These are phyloP conservation scores for Plagodis pulveraria DNA, from an alignment of 2,888 invertebrate species.

Conservation along the genomic window DNA sequence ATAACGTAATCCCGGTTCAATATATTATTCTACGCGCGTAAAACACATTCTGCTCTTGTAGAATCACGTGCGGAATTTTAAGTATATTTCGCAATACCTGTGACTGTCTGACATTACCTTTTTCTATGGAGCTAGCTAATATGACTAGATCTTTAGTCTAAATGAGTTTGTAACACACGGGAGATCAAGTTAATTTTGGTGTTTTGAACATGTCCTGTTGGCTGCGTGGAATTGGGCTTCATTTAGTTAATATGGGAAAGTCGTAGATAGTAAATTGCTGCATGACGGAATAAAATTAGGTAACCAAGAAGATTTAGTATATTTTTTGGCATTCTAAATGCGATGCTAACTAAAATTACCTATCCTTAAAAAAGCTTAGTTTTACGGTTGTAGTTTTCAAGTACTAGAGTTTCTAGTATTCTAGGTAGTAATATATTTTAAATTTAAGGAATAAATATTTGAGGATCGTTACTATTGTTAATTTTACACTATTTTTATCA, in stretches of 20 bases:
- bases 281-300: background rate
- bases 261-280: constrained; percentile 5
- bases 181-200: too few relatives aligned
- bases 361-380: too few relatives aligned
- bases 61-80: constrained; percentile 40
- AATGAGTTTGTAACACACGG: background rate
- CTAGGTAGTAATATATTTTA: too few relatives aligned
- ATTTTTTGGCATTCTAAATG: constrained; percentile 10
- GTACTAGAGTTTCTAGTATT: too few relatives aligned
- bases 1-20: constrained; percentile 24
- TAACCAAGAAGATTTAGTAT: constrained; percentile 7
- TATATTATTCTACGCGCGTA: constrained; percentile 27
- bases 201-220: too few relatives aligned
- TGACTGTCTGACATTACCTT: constrained; percentile 1
- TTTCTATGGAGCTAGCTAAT: background rate
- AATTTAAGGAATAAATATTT: too few relatives aligned
- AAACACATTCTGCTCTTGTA: constrained; percentile 33
- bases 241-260: constrained; percentile 13
- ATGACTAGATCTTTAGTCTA: background rate
- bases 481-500: too few relatives aligned
- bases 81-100: constrained; percentile 37
- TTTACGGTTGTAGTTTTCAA: too few relatives aligned
- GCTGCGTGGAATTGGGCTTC: too few relatives aligned
- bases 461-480: too few relatives aligned
- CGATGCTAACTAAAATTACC: too few relatives aligned